Percentiles rank a stretch among this genome's conserved stretches.
Evolutionary conservation across 2,113 vertebrate species (phyloP).

Genomic region (Hippocampus zosterae): DNA sequence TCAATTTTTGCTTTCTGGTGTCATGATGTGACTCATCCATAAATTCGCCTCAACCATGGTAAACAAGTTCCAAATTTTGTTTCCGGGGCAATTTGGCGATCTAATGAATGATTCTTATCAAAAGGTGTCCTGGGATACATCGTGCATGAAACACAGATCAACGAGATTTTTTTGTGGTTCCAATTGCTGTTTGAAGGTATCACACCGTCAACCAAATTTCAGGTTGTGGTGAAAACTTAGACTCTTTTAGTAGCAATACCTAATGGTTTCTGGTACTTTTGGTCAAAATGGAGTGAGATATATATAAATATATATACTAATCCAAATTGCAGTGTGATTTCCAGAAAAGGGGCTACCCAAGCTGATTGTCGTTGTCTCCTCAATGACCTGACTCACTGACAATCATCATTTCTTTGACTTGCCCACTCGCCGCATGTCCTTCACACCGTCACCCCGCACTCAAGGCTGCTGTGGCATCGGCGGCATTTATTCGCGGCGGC

Average conservation of each 20-base stretch:
- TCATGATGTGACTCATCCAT: not conserved
- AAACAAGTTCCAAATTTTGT: too few species aligned
- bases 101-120: too few species aligned
- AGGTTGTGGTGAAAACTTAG: too few species aligned
- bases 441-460: constrained; percentile 16
- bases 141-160: too few species aligned
- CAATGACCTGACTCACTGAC: not conserved
- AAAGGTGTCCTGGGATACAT: too few species aligned
- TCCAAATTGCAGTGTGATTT: not conserved
- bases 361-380: not conserved
- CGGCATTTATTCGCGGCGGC: constrained; percentile 18
- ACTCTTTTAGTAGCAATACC: not conserved
- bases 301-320: not conserved
- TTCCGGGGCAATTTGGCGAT: too few species aligned
- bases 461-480: constrained; percentile 29
- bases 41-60: too few species aligned
- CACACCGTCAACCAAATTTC: too few species aligned
- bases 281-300: not conserved
- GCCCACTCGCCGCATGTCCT: constrained; percentile 3
- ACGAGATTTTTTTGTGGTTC: too few species aligned
- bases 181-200: too few species aligned
- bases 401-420: not conserved
- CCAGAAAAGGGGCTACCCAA: not conserved
- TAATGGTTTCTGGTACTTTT: not conserved
- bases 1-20: not conserved